Evolutionary conservation across 2,888 invertebrate genomes (phyloP), one percentile per base, ranked within the genome.

Genomic region (Cheilosia impressa): DNA sequence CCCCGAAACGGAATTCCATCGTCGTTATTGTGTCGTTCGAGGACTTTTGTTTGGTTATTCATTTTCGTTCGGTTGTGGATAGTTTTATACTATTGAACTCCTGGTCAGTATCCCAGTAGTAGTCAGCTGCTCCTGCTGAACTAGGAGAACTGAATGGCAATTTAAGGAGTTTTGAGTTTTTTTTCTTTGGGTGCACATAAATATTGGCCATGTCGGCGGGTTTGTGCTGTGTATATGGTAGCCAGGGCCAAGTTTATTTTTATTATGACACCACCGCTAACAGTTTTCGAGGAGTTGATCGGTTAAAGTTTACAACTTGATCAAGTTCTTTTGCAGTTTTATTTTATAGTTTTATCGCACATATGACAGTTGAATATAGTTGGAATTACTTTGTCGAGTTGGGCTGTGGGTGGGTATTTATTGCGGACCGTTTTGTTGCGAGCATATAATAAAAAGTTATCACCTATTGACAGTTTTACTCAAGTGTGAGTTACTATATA

Each of bases 301-400:
- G 68, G 73, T 68, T 57, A 34, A 22, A 83, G 73, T 83, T 83
- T 79, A 83, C 73, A 79, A 78, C 78, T 73, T 78, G 72, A 82
- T 82, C 52, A 77, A 72, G 71, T 55, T 72, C 15, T 34, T 17
- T 63, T 57, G 38, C 31, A 62, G 31, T 83, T 78, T 83, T 79
- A 68, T 68, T 78, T 68, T 73, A 78, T 69, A 63, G 73, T 79
- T 83, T 78, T 75, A 83, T 83, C 73, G 63, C 78, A 79, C 78
- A 83, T 73, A 83, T 83, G 78, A 83, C 66, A 83, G 72, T 83
- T 73, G 83, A 78, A 78, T 79, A 75, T 79, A 75, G 78, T 78
- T 83, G 34, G 34, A 75, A 79, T 78, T 78, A 73, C 73, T 83
- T 83, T 79, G 68, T 65, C 63, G 55, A 78, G 68, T 83, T 50